A percentile compares a stretch with the other conserved stretches of the same genome.
Conservation (phyloP, 2,888 invertebrate genomes). For the Epistrophe eligans region DNA sequence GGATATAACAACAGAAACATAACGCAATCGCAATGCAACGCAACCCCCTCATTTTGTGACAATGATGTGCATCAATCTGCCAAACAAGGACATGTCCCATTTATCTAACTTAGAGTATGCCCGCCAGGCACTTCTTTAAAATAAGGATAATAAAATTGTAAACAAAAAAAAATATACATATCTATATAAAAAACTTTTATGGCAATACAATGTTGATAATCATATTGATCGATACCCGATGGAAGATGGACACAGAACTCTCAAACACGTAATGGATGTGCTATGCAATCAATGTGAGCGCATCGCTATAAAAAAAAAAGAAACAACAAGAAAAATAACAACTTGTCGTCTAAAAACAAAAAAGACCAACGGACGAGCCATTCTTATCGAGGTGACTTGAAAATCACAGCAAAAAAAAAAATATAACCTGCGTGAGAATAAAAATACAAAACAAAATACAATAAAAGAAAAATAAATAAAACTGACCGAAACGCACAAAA, state of each 20-base stretch:
- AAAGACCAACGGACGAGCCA: not conserved
- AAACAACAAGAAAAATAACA: slow-evolving; percentile 36
- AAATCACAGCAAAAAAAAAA: slow-evolving; percentile 13
- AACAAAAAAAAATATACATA: slow-evolving; percentile 1
- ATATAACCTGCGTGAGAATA: slow-evolving; percentile 54
- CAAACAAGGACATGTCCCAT: slow-evolving; percentile 67
- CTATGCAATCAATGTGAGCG: not conserved
- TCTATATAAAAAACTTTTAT: slow-evolving; percentile 31
- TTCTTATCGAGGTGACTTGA: slow-evolving; percentile 4
- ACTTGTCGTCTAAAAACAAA: not conserved
- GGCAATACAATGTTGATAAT: slow-evolving; percentile 56
- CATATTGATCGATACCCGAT: slow-evolving; percentile 62
- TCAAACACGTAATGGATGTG: slow-evolving; percentile 29
- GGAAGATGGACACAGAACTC: slow-evolving; percentile 18
- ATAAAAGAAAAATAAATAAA: slow-evolving; percentile 21
- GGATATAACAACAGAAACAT: not conserved
- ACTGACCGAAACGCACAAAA: slow-evolving; percentile 40
- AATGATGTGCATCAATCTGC: slow-evolving; percentile 26
- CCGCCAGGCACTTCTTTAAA: slow-evolving; percentile 17
- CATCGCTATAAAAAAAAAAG: slow-evolving; percentile 12
- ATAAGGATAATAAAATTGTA: slow-evolving; percentile 11
- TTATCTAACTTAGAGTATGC: slow-evolving; percentile 32
- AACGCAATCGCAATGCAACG: not conserved
- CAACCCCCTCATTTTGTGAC: slow-evolving; percentile 30
- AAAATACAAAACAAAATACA: slow-evolving; percentile 16